phyloP scores from a whole-genome alignment of 2,888 invertebrate genomes.

The Hoplodrina blanda region DNA sequence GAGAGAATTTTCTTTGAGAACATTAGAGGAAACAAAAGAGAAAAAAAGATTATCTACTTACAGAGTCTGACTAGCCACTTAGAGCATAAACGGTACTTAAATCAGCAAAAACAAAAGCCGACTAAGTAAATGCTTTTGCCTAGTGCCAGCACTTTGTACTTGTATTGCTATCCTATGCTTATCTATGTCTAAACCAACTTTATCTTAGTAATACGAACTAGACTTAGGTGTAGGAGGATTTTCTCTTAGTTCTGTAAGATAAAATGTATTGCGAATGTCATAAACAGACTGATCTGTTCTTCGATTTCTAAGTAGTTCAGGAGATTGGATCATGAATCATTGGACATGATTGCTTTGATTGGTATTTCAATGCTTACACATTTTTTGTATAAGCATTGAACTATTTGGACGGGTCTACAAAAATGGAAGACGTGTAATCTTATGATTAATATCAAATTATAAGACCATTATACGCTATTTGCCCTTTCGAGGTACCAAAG shows the following conservation, averaged over 20 bases:
- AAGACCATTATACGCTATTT: not conserved
- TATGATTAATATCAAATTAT: not conserved
- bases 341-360: not conserved
- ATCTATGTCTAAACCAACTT: constrained; percentile 63
- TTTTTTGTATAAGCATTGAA: too few relatives aligned
- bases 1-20: constrained; percentile 64
- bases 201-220: constrained; percentile 63
- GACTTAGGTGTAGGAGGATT: constrained; percentile 47
- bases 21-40: constrained; percentile 66
- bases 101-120: constrained; percentile 82
- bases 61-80: constrained; percentile 78
- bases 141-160: constrained; percentile 72
- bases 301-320: not conserved
- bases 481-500: not conserved
- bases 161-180: constrained; percentile 61
- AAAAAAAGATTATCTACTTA: constrained; percentile 73
- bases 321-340: not conserved
- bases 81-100: constrained; percentile 79
- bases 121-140: constrained; percentile 75
- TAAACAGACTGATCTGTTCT: not conserved
- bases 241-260: constrained; percentile 23
- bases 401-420: too few relatives aligned
- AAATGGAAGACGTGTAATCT: not conserved
- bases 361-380: not conserved
- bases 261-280: constrained; percentile 9